phyloP scores from a whole-genome alignment of 1,140 invertebrate genomes.

The Solen grandis region DNA sequence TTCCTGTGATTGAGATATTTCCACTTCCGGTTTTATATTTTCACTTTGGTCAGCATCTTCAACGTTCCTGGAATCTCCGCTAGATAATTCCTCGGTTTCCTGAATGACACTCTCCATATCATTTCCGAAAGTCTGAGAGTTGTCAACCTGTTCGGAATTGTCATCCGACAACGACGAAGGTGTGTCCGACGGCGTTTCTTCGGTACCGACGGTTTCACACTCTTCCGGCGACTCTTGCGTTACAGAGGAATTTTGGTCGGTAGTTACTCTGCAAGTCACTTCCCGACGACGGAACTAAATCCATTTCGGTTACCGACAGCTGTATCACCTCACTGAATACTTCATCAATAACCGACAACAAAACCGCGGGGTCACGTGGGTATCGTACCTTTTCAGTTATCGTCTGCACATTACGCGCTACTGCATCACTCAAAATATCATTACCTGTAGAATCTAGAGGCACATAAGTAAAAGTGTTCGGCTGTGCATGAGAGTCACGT shows the following conservation, averaged over 20 bases:
- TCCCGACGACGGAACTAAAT: conserved; percentile 32
- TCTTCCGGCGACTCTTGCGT: conserved; percentile 6
- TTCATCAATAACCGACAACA: conserved; percentile 40
- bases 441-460: conserved; percentile 13
- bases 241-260: not conserved
- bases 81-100: too few relatives aligned
- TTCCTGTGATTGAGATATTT: not conserved
- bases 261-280: not conserved
- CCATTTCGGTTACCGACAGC: conserved; percentile 17
- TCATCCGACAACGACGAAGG: not conserved
- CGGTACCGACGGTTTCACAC: conserved; percentile 22
- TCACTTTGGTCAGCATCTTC: too few relatives aligned
- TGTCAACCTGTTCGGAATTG: not conserved
- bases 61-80: too few relatives aligned
- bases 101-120: too few relatives aligned
- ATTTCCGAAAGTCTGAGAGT: too few relatives aligned
- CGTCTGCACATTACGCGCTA: conserved; percentile 35
- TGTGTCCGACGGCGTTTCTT: conserved; percentile 10
- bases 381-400: not conserved
- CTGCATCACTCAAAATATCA: conserved; percentile 35
- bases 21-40: too few relatives aligned
- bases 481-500: not conserved
- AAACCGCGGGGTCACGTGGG: conserved; percentile 55
- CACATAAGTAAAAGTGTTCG: not conserved
- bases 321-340: conserved; percentile 24